These are phyloP conservation scores for Porites evermanni DNA, from an alignment of 92 coral and sea anemone species.

Conservation along the genomic window DNA sequence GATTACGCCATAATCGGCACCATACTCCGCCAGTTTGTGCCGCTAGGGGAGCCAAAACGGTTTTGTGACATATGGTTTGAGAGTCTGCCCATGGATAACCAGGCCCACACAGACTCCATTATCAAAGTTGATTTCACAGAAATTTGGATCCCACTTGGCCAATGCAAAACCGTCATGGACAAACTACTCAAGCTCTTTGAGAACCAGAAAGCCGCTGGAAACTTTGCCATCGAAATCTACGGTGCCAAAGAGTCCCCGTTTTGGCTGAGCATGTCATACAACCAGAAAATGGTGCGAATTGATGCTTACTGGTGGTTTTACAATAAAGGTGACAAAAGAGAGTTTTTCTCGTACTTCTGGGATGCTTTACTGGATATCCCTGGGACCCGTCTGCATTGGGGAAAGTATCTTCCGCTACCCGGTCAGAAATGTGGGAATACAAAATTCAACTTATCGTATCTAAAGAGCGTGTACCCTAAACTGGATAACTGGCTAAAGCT, in stretches of 20 bases:
- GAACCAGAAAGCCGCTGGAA: conserved; percentile 57
- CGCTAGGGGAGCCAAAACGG: background rate
- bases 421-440: conserved; percentile 66
- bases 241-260: conserved; percentile 75
- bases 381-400: conserved; percentile 84
- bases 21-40: conserved; percentile 42
- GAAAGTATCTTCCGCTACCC: conserved; percentile 81
- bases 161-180: conserved; percentile 69
- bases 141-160: conserved; percentile 74
- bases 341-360: conserved; percentile 71
- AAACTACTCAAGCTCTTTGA: conserved; percentile 59
- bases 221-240: conserved; percentile 78
- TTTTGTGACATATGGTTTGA: conserved; percentile 70
- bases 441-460: conserved; percentile 70
- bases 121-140: conserved; percentile 76
- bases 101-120: conserved; percentile 59
- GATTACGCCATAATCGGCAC: conserved; percentile 47
- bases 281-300: conserved; percentile 64
- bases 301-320: conserved; percentile 79
- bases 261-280: conserved; percentile 82
- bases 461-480: conserved; percentile 74
- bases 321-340: conserved; percentile 68
- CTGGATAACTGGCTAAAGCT: conserved; percentile 69
- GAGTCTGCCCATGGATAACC: conserved; percentile 75
- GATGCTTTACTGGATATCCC: conserved; percentile 61